phyloP scores from a whole-genome alignment of 2,888 invertebrate species.

The Morpho achilles region DNA sequence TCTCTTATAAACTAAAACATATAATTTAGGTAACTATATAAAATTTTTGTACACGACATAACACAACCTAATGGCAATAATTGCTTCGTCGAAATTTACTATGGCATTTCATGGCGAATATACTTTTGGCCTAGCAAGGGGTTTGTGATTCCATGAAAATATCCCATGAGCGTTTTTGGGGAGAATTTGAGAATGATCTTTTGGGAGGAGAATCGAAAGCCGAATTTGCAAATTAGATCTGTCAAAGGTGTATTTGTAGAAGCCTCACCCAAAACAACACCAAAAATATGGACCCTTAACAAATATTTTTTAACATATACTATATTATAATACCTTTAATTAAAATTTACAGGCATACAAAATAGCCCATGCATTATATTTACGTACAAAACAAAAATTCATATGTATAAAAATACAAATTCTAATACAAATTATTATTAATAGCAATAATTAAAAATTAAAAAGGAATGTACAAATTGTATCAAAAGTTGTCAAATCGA shows the following conservation, averaged over 20 bases:
- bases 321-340: too few relatives aligned
- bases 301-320: too few relatives aligned
- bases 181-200: too few relatives aligned
- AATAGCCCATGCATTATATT: neutral
- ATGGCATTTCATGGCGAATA: slow-evolving; percentile 51
- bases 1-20: slow-evolving; percentile 53
- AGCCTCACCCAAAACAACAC: too few relatives aligned
- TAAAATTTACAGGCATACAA: too few relatives aligned
- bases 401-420: slow-evolving; percentile 1
- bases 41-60: slow-evolving; percentile 65
- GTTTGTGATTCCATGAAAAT: too few relatives aligned
- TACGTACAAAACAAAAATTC: slow-evolving; percentile 2
- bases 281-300: too few relatives aligned
- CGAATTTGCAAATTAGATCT: too few relatives aligned
- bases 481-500: slow-evolving; percentile 26
- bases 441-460: slow-evolving; percentile 10
- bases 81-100: slow-evolving; percentile 43
- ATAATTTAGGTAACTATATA: slow-evolving; percentile 69
- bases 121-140: too few relatives aligned
- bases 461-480: slow-evolving; percentile 58
- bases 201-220: too few relatives aligned
- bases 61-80: slow-evolving; percentile 73
- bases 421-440: neutral
- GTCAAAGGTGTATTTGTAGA: too few relatives aligned
- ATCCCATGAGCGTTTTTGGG: too few relatives aligned